A percentile compares a stretch with the other conserved stretches of the same genome.
Evolutionary conservation across 1,140 invertebrate species (phyloP).

Genomic region (Diorhabda sublineata): DNA sequence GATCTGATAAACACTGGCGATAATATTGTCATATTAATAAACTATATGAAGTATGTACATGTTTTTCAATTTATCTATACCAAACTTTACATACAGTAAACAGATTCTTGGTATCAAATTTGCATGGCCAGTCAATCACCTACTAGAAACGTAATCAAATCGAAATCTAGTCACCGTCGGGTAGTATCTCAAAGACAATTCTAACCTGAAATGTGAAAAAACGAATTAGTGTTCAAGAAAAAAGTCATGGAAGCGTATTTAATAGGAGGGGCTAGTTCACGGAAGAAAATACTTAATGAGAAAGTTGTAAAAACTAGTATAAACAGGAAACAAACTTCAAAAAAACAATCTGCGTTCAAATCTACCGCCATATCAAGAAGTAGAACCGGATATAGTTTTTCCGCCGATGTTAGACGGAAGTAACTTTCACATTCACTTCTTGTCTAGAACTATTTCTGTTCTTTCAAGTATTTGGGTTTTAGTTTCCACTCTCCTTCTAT

Average conservation of each 20-base stretch:
- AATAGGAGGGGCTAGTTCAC: slow-evolving; percentile 30
- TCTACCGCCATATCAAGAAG: slow-evolving; percentile 58
- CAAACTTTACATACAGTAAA: no score
- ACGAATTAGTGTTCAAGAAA: slow-evolving; percentile 69
- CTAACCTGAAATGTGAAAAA: slow-evolving; percentile 70
- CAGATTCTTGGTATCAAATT: slow-evolving; percentile 75
- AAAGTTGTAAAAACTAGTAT: slow-evolving; percentile 46
- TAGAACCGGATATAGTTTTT: slow-evolving; percentile 61
- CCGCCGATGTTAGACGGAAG: slow-evolving; percentile 63
- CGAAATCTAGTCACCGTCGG: slow-evolving; percentile 68
- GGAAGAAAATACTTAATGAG: slow-evolving; percentile 13
- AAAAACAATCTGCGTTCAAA: slow-evolving; percentile 49
- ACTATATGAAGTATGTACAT: no score
- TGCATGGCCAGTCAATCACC: slow-evolving; percentile 47
- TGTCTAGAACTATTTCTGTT: no score
- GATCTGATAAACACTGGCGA: no score
- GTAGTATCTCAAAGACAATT: slow-evolving; percentile 66
- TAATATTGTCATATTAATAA: no score
- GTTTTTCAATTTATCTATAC: no score
- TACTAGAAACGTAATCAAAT: slow-evolving; percentile 52
- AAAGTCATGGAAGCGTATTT: slow-evolving; percentile 79
- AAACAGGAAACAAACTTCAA: slow-evolving; percentile 49
- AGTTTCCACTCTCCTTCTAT: no score
- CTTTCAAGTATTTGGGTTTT: no score
- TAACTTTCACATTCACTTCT: slow-evolving; percentile 44